Evolutionary conservation across 2,888 invertebrate species (phyloP), one percentile per base, ranked within the genome.

Genomic region (Amiota minor): DNA sequence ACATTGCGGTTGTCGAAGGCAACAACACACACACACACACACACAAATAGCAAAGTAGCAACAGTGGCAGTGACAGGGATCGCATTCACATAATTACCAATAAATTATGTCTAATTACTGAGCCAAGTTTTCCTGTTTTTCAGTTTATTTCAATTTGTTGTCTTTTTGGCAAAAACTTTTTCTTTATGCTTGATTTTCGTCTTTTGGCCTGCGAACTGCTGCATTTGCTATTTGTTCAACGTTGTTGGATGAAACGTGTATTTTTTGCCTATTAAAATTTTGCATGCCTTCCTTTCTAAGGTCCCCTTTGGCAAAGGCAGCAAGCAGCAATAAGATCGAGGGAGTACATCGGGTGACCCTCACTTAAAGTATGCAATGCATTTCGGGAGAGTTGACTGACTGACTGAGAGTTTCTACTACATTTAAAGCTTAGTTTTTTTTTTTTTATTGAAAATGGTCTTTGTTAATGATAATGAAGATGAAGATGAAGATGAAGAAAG

Each of bases 301-400:
- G 35, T 8, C 35, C 35, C 35, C 35, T 35, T 35, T 35, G 35
- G 35, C 35, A 35, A 35, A 35, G 35, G 35, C 35, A 8, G 35
- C 35, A 35, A 6, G 35, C 35, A 35, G n/a, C 62, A 67, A 49
- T 49, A 56, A 71, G 79, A 55, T n/a, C 50, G 12, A 23, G 55
- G 35, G 78, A 78, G 72, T 77, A 72, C 68, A 72, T 76, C 12
- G n/a, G 12, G 12, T 12, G 8, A n/a, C 53, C 35, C 35, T 35
- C 35, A 35, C 35, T 35, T 35, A 35, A 35, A 35, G 35, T 35
- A 35, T 35, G 35, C 35, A 35, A 35, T 55, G 14, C 10, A 55
- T 55, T 64, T 64, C n/a, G 46, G 12, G 4, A 10, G 23, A 35
- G 23, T 64, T 64, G 62, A 10, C 12, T 9, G 2, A 45, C 35